These are phyloP conservation scores for Zygogramma bicolorata DNA, from an alignment of 2,888 invertebrate genomes.

Conservation along the genomic window DNA sequence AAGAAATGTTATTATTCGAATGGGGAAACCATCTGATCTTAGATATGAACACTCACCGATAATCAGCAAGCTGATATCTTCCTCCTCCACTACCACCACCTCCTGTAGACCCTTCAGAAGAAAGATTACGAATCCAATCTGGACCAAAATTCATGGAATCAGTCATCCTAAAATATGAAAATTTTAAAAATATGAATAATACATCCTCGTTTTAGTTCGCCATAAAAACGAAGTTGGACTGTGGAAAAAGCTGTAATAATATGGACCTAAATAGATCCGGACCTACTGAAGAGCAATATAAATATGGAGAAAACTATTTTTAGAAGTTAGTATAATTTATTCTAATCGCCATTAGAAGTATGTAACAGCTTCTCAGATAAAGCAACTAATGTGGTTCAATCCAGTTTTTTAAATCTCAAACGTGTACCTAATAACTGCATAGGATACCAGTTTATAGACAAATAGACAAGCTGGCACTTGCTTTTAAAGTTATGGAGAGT, in stretches of 20 bases:
- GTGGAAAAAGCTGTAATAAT: background rate
- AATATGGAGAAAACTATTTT: constrained; percentile 62
- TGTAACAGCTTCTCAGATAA: background rate
- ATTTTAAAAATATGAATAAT: background rate
- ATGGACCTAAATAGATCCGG: background rate
- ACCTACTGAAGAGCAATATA: constrained; percentile 28
- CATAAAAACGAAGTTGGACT: background rate
- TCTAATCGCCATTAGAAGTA: constrained; percentile 23
- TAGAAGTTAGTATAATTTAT: constrained; percentile 53
- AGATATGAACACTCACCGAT: constrained; percentile 67
- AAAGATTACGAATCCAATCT: constrained; percentile 91
- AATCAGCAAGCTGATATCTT: constrained; percentile 79
- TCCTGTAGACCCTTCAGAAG: constrained; percentile 70
- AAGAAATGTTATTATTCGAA: background rate
- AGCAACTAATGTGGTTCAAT: constrained; percentile 11
- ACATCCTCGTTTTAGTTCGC: background rate
- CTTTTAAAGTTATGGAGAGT: constrained; percentile 25
- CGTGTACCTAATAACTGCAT: background rate
- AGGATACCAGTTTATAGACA: constrained; percentile 51
- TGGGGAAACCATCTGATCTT: background rate
- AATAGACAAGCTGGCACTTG: constrained; percentile 56
- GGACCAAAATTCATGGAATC: constrained; percentile 90
- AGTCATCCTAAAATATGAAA: constrained; percentile 62
- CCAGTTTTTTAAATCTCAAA: constrained; percentile 13
- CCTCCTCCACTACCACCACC: constrained; percentile 69